These are phyloP conservation scores for Lamprologus callipterus DNA, from an alignment of 2,113 vertebrate species.

Conservation along the genomic window DNA sequence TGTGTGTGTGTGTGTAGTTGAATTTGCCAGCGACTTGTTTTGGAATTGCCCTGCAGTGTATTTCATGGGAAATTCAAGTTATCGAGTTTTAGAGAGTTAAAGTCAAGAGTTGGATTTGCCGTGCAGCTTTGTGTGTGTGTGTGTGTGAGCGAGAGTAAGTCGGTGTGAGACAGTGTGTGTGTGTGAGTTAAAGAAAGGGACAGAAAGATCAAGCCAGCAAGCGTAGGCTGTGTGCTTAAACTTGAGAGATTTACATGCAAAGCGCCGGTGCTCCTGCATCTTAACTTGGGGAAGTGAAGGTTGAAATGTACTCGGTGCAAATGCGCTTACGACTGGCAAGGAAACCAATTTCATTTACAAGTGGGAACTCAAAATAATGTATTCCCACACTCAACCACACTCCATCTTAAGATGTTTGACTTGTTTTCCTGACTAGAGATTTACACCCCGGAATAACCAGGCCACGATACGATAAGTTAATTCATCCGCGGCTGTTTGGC, in stretches of 20 bases:
- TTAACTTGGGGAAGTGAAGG: constrained; percentile 66
- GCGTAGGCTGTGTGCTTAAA: constrained; percentile 61
- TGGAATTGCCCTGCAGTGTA: constrained; percentile 27
- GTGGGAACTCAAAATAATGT: constrained; percentile 52
- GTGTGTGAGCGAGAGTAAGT: neutral
- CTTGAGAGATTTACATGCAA: constrained; percentile 64
- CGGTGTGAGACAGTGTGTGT: neutral
- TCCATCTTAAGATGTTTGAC: constrained; percentile 36
- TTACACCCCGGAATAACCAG: constrained; percentile 14
- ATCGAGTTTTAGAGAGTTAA: constrained; percentile 35
- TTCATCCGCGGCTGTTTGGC: constrained; percentile 10
- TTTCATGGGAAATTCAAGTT: constrained; percentile 39
- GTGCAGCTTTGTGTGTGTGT: constrained; percentile 17
- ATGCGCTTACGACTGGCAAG: constrained; percentile 60
- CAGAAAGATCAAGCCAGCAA: constrained; percentile 33
- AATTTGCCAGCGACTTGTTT: constrained; percentile 16
- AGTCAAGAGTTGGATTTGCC: constrained; percentile 43
- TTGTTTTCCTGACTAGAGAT: constrained; percentile 44
- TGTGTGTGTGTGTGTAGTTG: neutral
- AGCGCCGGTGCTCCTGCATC: constrained; percentile 53
- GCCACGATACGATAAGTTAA: constrained; percentile 16
- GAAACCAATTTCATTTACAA: constrained; percentile 66
- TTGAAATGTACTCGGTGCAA: constrained; percentile 64
- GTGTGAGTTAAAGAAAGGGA: constrained; percentile 7
- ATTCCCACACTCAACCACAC: constrained; percentile 34